Conservation (phyloP, 2,888 invertebrate genomes). For the Tachystola acroxantha region DNA sequence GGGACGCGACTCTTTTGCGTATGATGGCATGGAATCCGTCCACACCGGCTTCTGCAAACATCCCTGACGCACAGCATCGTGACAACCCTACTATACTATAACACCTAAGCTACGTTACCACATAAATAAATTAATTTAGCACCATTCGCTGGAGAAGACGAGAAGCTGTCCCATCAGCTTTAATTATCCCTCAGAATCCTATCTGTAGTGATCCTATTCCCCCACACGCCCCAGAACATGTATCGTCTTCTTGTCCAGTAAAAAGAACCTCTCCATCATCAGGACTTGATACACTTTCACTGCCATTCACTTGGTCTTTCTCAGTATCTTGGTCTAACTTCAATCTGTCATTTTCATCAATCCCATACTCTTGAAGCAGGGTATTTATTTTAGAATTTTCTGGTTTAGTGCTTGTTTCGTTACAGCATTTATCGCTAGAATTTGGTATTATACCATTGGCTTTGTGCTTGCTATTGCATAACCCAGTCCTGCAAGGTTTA, state of each 20-base stretch:
- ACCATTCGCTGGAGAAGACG: too few relatives aligned
- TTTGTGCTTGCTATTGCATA: slow-evolving; percentile 24
- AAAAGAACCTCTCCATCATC: slow-evolving; percentile 29
- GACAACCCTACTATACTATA: too few relatives aligned
- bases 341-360: slow-evolving; percentile 23
- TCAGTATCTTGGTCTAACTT: slow-evolving; percentile 6
- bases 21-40: too few relatives aligned
- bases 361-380: slow-evolving; percentile 43
- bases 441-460: slow-evolving; percentile 1
- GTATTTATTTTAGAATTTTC: slow-evolving; percentile 41
- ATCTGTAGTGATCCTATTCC: slow-evolving; percentile 45
- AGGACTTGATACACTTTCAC: slow-evolving; percentile 14
- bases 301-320: slow-evolving; percentile 15
- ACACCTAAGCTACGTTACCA: too few relatives aligned
- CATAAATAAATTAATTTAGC: too few relatives aligned
- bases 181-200: slow-evolving; percentile 36
- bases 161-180: too few relatives aligned
- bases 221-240: slow-evolving; percentile 55
- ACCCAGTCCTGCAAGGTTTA: slow-evolving; percentile 26
- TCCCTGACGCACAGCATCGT: too few relatives aligned
- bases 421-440: slow-evolving; percentile 27
- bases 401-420: slow-evolving; percentile 15
- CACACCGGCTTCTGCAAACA: too few relatives aligned
- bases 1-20: too few relatives aligned
- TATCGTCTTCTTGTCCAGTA: slow-evolving; percentile 38